These are phyloP conservation scores for Brachionus koreanus DNA, from an alignment of 1,140 invertebrate genomes.

Conservation along the genomic window DNA sequence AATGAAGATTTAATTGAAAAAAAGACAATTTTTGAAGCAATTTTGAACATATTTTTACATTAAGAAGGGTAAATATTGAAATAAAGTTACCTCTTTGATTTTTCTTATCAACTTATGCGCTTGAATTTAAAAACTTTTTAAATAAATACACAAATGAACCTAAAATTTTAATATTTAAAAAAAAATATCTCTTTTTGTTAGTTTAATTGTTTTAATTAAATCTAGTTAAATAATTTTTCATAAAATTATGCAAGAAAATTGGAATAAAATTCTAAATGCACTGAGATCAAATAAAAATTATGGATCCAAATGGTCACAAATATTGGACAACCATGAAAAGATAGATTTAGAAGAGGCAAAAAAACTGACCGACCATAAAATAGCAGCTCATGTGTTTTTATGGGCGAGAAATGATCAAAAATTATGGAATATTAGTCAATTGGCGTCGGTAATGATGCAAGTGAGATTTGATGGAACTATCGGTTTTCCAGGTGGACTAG, in stretches of 20 bases:
- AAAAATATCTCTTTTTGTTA: too few relatives aligned
- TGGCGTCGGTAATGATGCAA: constrained; percentile 59
- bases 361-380: constrained; percentile 39
- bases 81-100: too few relatives aligned
- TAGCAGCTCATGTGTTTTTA: constrained; percentile 54
- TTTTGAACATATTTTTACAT: too few relatives aligned
- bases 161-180: not conserved
- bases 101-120: too few relatives aligned
- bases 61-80: too few relatives aligned
- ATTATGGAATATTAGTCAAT: constrained; percentile 49
- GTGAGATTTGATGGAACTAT: constrained; percentile 64
- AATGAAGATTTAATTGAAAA: too few relatives aligned
- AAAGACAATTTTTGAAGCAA: too few relatives aligned
- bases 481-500: constrained; percentile 64
- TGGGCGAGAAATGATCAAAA: constrained; percentile 48
- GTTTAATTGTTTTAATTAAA: not conserved
- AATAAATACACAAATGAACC: too few relatives aligned
- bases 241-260: not conserved
- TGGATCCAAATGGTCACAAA: not conserved
- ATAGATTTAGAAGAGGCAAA: constrained; percentile 41
- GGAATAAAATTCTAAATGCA: not conserved
- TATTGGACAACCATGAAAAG: not conserved
- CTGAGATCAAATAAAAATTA: constrained; percentile 3
- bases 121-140: too few relatives aligned
- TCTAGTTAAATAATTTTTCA: too few relatives aligned